phyloP scores from a whole-genome alignment of 2,113 vertebrate species.

The Oreochromis spilurus region DNA sequence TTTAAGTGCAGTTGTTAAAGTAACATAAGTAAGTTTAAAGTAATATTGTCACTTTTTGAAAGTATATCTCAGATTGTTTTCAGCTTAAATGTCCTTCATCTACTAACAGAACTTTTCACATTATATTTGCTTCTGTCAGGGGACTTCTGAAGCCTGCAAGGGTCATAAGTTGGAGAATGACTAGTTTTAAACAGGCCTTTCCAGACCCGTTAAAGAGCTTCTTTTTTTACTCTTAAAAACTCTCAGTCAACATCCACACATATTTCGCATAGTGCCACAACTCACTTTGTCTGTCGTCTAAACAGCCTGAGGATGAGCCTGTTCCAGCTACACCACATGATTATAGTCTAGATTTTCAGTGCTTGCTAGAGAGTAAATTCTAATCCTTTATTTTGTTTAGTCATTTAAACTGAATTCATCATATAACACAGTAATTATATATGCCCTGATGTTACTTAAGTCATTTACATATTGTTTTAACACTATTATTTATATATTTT shows the following conservation, averaged over 20 bases:
- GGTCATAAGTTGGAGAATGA: not conserved
- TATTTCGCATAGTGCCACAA: slow-evolving; percentile 65
- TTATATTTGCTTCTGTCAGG: not conserved
- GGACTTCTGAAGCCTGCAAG: not conserved
- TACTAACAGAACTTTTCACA: not conserved
- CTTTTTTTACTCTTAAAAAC: slow-evolving; percentile 47
- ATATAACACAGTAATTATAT: not conserved
- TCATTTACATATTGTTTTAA: not conserved
- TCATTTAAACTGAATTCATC: not conserved
- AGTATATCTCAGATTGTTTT: not conserved
- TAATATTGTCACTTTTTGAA: not conserved
- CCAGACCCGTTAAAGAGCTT: not conserved
- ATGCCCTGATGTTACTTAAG: not conserved
- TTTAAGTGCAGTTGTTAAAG: not conserved
- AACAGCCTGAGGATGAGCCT: not conserved
- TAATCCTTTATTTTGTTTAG: not conserved
- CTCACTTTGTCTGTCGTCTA: slow-evolving; percentile 19
- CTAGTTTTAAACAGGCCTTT: not conserved
- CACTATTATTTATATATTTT: not conserved
- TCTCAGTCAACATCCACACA: slow-evolving; percentile 61
- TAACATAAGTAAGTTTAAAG: not conserved
- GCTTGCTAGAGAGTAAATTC: not conserved
- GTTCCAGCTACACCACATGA: not conserved
- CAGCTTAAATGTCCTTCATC: not conserved
- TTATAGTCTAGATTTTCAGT: not conserved